Conservation (phyloP, 2,797 vertebrate genomes). For the Bryconaethiops microstoma region DNA sequence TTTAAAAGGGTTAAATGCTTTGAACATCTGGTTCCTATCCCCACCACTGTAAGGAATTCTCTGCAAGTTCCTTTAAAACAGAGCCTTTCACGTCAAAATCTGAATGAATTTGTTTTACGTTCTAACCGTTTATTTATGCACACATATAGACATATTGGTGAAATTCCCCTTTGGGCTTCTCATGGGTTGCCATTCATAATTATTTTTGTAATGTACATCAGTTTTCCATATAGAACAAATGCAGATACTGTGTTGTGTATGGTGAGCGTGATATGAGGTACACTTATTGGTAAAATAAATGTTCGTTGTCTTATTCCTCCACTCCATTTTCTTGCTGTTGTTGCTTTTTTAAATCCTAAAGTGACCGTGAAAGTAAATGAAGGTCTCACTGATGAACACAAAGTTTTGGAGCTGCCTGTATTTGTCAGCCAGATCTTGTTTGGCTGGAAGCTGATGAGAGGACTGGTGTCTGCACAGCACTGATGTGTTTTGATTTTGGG, state of each 20-base stretch:
- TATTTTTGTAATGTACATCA: neutral
- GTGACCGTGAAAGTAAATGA: neutral
- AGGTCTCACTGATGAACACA: neutral
- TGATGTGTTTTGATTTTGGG: conserved; percentile 14
- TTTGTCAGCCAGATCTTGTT: neutral
- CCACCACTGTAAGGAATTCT: too few relatives aligned
- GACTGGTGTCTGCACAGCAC: conserved; percentile 34
- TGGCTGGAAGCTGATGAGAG: neutral
- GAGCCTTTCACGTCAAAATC: too few relatives aligned
- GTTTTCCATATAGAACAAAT: neutral
- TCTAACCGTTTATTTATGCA: too few relatives aligned
- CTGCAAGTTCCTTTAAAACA: too few relatives aligned
- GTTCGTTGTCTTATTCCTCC: neutral
- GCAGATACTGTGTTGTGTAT: neutral
- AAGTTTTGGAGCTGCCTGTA: neutral
- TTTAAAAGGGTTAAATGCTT: too few relatives aligned
- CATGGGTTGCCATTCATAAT: conserved; percentile 2
- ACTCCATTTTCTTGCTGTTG: neutral
- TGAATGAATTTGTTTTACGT: too few relatives aligned
- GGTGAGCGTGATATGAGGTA: neutral
- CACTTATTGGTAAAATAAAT: neutral
- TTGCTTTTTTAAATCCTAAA: neutral
- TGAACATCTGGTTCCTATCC: too few relatives aligned
- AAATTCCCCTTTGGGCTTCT: neutral
- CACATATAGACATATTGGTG: too few relatives aligned